phyloP scores from a whole-genome alignment of 1,140 invertebrate species.

The Lamellibrachia luymesi region DNA sequence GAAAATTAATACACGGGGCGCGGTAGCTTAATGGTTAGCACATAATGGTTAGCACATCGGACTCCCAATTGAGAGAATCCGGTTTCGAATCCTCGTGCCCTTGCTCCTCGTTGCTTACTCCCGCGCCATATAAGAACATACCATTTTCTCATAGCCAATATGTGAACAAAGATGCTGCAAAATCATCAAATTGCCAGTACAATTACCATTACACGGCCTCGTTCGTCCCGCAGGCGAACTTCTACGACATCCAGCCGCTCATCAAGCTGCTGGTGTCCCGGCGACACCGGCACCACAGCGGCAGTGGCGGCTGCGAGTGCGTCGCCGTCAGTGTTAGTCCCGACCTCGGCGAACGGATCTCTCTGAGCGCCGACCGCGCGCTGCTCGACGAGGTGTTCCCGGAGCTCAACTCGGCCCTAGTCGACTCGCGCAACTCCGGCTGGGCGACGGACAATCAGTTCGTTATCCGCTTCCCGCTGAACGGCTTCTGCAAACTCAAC shows the following conservation, averaged over 20 bases:
- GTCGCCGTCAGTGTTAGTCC: constrained; percentile 84
- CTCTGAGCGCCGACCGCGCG: constrained; percentile 76
- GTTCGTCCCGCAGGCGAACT: neutral
- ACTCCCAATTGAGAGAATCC: too few species aligned
- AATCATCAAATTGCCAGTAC: neutral
- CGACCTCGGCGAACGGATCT: constrained; percentile 82
- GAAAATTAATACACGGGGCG: too few species aligned
- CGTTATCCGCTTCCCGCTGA: constrained; percentile 85
- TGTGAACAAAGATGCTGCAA: neutral
- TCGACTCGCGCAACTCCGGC: constrained; percentile 75
- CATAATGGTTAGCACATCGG: too few species aligned
- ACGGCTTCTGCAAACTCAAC: constrained; percentile 89
- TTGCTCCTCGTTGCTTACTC: too few species aligned
- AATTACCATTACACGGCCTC: neutral
- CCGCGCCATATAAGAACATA: too few species aligned
- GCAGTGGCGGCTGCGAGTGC: constrained; percentile 63
- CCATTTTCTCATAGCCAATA: too few species aligned
- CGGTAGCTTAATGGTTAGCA: too few species aligned
- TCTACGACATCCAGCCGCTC: constrained; percentile 7
- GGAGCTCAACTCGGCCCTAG: constrained; percentile 79
- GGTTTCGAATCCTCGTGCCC: too few species aligned
- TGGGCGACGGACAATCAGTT: constrained; percentile 84
- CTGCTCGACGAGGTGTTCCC: constrained; percentile 82
- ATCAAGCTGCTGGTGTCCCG: neutral
- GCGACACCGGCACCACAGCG: constrained; percentile 12